Conservation (phyloP, 1,140 invertebrate genomes). For the Sitophilus oryzae region DNA sequence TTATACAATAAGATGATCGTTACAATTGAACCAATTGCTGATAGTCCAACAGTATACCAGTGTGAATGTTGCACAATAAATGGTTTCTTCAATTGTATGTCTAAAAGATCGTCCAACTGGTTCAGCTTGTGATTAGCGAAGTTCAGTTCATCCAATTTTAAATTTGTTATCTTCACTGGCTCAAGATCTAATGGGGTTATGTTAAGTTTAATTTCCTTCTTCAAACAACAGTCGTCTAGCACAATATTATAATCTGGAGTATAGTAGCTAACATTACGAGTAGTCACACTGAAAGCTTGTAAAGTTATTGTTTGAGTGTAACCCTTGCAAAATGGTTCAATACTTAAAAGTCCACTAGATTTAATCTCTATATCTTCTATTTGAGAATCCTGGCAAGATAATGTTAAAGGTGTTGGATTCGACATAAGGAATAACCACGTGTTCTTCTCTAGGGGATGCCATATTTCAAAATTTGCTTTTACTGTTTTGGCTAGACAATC, state of each 20-base stretch:
- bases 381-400: background rate
- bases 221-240: background rate
- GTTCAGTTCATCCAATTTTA: too few species aligned
- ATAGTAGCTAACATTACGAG: background rate
- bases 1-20: too few species aligned
- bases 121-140: too few species aligned
- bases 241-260: background rate
- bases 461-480: background rate
- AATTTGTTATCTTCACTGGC: too few species aligned
- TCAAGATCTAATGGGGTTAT: too few species aligned
- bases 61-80: too few species aligned
- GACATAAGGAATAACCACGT: background rate
- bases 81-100: too few species aligned
- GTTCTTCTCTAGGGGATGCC: background rate
- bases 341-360: background rate
- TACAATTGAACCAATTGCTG: too few species aligned
- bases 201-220: too few species aligned
- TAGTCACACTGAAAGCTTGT: background rate
- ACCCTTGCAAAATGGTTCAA: background rate
- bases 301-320: background rate
- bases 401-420: background rate
- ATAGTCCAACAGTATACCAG: too few species aligned
- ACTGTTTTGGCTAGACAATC: background rate
- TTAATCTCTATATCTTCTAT: background rate
- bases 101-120: too few species aligned